Evolutionary conservation across 1,140 invertebrate genomes (phyloP), one percentile per base, ranked within the genome.

Genomic region (Wiebesia pumilae): DNA sequence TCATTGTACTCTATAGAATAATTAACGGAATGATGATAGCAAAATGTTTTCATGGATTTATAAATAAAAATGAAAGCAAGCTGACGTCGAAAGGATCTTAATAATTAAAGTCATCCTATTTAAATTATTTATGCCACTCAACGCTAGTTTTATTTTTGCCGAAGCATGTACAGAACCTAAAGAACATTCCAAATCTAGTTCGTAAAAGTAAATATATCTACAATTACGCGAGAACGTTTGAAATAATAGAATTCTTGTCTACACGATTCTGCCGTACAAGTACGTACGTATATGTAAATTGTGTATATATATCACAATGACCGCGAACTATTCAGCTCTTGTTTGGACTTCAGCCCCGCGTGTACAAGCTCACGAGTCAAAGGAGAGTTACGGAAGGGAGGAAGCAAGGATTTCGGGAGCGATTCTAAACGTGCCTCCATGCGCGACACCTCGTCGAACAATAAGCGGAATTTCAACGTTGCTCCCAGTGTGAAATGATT

Each of bases 391-490:
- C 67, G n/a, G 67, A 33, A 69, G 38, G 27, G 40, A 51, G 35
- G 81, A 24, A 35, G n/a, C 51, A 79, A 79, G 77, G 47, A 79
- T 79, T 51, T 40, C 43, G 65, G 40, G 30, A n/a, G 30, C 33
- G 38, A 38, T 51, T 82, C 47, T 58, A 83, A 73, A 75, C 69
- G 81, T 9, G 43, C 35, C 43, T 71, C 67, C 43, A 40, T 54
- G 21, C 21, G 24, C 65, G 24, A 65, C 9, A 27, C 24, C 71
- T 58, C 21, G 14, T 43, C 69, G 47, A 83, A 84, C 82, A 84
- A 84, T 84, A 75, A 77, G 54, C 35, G 71, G 71, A 78, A 84
- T 84, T 84, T 77, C 73, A 54, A 77, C 65, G 73, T 62, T 65
- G 24, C 3, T 12, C n/a, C 27, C n/a, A 35, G 14, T 69, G 67